Conservation (phyloP, 2,888 invertebrate species). For the Gastracanthus pulcherrimus region DNA sequence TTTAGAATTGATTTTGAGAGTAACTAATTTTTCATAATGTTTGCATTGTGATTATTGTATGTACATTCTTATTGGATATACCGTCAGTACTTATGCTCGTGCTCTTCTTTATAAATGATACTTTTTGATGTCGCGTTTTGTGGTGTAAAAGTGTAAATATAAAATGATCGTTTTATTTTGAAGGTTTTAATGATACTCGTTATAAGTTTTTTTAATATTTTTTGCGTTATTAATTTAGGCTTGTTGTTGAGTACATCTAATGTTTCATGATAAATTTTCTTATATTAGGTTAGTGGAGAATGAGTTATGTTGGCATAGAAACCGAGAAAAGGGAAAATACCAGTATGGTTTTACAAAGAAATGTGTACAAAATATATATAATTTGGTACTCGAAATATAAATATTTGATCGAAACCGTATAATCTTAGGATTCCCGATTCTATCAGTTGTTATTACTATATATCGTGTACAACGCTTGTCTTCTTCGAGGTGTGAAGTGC, state of each 20-base stretch:
- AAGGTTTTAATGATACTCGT: no score
- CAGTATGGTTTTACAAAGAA: not conserved
- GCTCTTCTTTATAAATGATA: no score
- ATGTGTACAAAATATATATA: not conserved
- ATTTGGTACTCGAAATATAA: not conserved
- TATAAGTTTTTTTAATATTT: not conserved
- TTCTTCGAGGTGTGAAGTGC: not conserved
- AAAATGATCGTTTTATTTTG: no score
- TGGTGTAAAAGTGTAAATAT: no score
- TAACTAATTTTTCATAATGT: not conserved
- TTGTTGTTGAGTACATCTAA: no score
- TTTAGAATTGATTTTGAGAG: no score
- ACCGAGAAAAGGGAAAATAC: not conserved
- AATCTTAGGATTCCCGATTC: conserved; percentile 1
- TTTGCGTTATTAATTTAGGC: not conserved
- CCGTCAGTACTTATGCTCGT: no score
- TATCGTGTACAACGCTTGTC: not conserved
- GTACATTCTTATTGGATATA: not conserved
- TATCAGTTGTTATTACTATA: not conserved
- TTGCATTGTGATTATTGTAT: no score
- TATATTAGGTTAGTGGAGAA: not conserved
- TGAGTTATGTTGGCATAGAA: not conserved
- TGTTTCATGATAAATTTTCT: no score
- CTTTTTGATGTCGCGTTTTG: no score
- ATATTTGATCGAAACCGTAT: not conserved